Evolutionary conservation across 2,113 vertebrate genomes (phyloP).

Genomic region (Chloropsis cyanopogon): DNA sequence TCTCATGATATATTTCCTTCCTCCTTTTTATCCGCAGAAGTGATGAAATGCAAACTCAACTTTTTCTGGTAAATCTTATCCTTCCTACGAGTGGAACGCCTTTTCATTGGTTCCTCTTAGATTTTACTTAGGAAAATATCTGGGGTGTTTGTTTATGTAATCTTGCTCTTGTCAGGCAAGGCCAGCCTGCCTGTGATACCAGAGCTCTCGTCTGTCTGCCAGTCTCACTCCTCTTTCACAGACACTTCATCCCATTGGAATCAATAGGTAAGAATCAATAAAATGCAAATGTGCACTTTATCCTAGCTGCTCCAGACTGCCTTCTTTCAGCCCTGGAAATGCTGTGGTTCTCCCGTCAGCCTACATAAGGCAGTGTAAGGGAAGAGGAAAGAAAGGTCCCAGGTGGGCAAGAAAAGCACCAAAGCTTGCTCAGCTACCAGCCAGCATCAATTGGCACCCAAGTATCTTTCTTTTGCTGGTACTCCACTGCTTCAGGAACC

Average conservation of each 20-base stretch:
- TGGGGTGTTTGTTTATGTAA: neutral
- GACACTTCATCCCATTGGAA: conserved; percentile 62
- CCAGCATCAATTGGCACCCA: rapidly evolving
- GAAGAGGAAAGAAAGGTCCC: neutral
- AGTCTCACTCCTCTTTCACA: conserved; percentile 38
- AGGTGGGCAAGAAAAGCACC: neutral
- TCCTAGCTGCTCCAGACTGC: conserved; percentile 28
- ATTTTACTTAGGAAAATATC: neutral
- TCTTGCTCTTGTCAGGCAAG: neutral
- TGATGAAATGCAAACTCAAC: neutral
- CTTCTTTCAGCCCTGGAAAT: conserved; percentile 20
- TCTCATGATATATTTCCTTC: neutral
- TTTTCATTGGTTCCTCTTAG: neutral
- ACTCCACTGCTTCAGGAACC: neutral
- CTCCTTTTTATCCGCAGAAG: neutral
- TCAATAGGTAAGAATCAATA: conserved; percentile 72
- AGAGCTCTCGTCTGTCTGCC: conserved; percentile 15
- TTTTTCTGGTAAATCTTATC: neutral
- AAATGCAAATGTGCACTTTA: conserved; percentile 67
- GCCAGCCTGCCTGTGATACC: neutral
- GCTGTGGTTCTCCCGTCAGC: neutral
- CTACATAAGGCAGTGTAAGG: neutral
- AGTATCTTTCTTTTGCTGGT: neutral
- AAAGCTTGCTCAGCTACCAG: neutral
- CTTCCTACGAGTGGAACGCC: neutral